Conservation (phyloP, 2,888 invertebrate genomes). For the Oligia strigilis region DNA sequence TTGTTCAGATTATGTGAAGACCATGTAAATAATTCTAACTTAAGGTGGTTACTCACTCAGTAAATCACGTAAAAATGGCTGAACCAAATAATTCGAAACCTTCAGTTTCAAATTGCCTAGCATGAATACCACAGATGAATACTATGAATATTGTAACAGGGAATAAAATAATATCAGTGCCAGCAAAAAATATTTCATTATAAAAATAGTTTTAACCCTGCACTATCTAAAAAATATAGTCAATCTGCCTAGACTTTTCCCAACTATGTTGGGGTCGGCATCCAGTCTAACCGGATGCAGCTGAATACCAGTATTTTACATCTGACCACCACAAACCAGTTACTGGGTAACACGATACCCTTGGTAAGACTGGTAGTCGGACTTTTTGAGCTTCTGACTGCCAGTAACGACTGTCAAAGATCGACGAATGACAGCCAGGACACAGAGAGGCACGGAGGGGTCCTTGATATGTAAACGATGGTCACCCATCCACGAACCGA, state of each 20-base stretch:
- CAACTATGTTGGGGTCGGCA: background rate
- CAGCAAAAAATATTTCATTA: constrained; percentile 14
- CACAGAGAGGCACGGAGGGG: background rate
- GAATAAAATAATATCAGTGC: constrained; percentile 13
- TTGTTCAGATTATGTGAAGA: background rate
- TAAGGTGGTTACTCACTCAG: background rate
- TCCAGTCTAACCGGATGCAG: background rate
- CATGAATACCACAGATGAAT: constrained; percentile 9
- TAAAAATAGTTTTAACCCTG: background rate
- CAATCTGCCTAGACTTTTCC: no score
- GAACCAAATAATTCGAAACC: constrained; percentile 28
- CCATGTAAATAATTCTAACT: background rate
- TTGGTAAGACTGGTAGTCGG: background rate
- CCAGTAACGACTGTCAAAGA: background rate
- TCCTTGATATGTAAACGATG: no score
- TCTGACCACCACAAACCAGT: background rate
- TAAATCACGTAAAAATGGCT: constrained; percentile 9
- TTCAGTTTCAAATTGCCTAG: constrained; percentile 9
- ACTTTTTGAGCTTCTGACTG: background rate
- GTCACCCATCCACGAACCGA: no score
- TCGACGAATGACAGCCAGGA: background rate
- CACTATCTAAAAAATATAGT: background rate
- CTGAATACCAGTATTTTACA: background rate
- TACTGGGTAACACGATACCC: background rate
- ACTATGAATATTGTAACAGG: constrained; percentile 25